Percentiles rank a stretch among this genome's conserved stretches.
Evolutionary conservation across 1,140 invertebrate genomes (phyloP).

Genomic region (Caenorhabditis latens): DNA sequence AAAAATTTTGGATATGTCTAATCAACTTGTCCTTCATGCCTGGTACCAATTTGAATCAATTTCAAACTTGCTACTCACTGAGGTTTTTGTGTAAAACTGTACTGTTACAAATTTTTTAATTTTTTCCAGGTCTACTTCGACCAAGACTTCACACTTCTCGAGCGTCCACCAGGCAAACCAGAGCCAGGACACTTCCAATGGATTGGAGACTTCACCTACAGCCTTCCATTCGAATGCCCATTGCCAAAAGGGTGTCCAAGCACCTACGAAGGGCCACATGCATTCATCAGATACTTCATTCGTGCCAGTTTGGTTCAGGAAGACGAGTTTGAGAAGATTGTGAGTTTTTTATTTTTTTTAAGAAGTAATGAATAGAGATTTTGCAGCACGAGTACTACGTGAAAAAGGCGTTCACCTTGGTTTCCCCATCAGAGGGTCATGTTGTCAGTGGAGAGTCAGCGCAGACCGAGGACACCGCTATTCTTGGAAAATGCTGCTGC

Average conservation of each 20-base stretch:
- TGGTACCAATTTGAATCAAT: too few relatives aligned
- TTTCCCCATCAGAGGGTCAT: slow-evolving; percentile 61
- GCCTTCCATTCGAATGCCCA: slow-evolving; percentile 67
- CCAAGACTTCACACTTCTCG: slow-evolving; percentile 66
- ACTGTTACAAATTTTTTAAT: not conserved
- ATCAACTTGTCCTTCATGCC: too few relatives aligned
- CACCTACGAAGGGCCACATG: slow-evolving; percentile 65
- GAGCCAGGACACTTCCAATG: slow-evolving; percentile 67
- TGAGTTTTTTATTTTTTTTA: slow-evolving; percentile 22
- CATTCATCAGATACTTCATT: slow-evolving; percentile 66
- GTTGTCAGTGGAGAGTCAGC: slow-evolving; percentile 59
- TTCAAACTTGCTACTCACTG: too few relatives aligned
- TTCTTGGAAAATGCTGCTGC: slow-evolving; percentile 67
- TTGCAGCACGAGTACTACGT: slow-evolving; percentile 66
- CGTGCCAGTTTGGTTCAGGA: slow-evolving; percentile 63
- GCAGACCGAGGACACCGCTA: slow-evolving; percentile 54
- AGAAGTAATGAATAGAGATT: not conserved
- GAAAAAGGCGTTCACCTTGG: slow-evolving; percentile 64
- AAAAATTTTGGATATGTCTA: too few relatives aligned
- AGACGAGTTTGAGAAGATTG: slow-evolving; percentile 55
- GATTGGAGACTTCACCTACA: slow-evolving; percentile 65
- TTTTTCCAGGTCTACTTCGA: slow-evolving; percentile 66
- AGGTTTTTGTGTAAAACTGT: too few relatives aligned
- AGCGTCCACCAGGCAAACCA: slow-evolving; percentile 65
- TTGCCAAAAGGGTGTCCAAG: slow-evolving; percentile 67